A percentile compares a stretch with the other conserved stretches of the same genome.
phyloP scores from a whole-genome alignment of 1,140 invertebrate genomes.

The Drosophila chauvacae region DNA sequence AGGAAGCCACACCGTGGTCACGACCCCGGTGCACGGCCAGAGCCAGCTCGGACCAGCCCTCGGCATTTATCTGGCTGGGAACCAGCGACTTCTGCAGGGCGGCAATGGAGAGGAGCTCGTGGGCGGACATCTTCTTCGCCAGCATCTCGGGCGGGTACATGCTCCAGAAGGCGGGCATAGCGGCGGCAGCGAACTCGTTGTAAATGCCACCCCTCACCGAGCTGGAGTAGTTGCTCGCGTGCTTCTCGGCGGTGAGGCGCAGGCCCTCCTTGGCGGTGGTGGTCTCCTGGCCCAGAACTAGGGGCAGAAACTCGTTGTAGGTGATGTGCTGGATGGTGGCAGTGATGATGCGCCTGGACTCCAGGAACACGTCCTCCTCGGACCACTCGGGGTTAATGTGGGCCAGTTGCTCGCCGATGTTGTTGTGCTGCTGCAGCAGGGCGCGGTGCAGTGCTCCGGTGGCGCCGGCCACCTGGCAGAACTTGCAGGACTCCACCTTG shows the following conservation, averaged over 20 bases:
- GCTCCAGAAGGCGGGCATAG: constrained; percentile 90
- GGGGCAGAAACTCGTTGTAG: constrained; percentile 93
- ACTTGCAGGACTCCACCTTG: constrained; percentile 87
- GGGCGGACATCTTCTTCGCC: constrained; percentile 76
- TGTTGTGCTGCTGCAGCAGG: constrained; percentile 92
- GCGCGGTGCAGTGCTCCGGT: constrained; percentile 89
- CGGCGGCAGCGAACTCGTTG: constrained; percentile 90
- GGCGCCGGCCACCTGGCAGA: constrained; percentile 79
- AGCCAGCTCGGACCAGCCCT: constrained; percentile 86
- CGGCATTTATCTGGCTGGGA: constrained; percentile 67
- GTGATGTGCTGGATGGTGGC: constrained; percentile 94
- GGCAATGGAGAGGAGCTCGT: constrained; percentile 85
- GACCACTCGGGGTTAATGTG: constrained; percentile 94
- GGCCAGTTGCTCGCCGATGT: constrained; percentile 90
- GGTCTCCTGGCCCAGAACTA: constrained; percentile 88
- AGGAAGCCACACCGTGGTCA: constrained; percentile 96
- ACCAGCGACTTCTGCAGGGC: constrained; percentile 84
- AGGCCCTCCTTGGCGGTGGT: constrained; percentile 80
- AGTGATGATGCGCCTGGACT: constrained; percentile 90
- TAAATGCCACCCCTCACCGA: constrained; percentile 85
- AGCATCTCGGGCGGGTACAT: constrained; percentile 87
- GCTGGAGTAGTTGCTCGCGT: constrained; percentile 90
- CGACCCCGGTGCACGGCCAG: constrained; percentile 89
- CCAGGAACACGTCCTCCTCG: constrained; percentile 92
- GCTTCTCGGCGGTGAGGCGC: constrained; percentile 83